Evolutionary conservation across 2,888 invertebrate species (phyloP), one percentile per base, ranked within the genome.

Genomic region (Megamerina dolium): DNA sequence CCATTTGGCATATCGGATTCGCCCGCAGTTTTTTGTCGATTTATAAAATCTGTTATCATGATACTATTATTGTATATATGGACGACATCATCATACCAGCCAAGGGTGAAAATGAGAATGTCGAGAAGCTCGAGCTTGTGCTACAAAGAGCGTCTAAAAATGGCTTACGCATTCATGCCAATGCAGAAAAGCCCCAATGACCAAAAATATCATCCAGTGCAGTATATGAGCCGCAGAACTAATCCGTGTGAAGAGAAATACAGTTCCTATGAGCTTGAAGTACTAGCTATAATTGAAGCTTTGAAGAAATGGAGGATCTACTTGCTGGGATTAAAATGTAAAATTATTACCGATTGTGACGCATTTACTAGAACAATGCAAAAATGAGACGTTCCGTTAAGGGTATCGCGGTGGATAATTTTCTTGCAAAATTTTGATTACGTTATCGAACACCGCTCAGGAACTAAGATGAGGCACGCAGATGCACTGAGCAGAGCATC

Each of bases 361-460:
- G 49, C 51, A 1, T 51, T 53, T 9, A 17, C 41, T 2, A 43
- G 41, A 27, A 50, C 53, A 8, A 37, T 52, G 20, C 36, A 38
- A 3, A 52, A 47, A n/a, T 41, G 21, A 36, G 52, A 54, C 21
- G 26, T 50, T 29, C 40, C 40, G 8, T 30, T 45, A n/a, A 35
- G 48, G 40, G 47, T 58, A 3, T 48, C 54, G 5, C 40, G 52
- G 16, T 55, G 54, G 54, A 48, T 44, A 1, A 18, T 55, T 26
- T 39, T 51, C 20, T 14, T 58, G 3, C 40, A 54, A 37, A 52
- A 58, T n/a, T 58, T 45, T 14, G 38, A 50, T 19, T 56, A 53
- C 36, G 45, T 29, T n/a, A 45, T 51, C 16, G 51, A 55, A 32
- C 53, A 57, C 36, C 32, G 32, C 10, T n/a, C n/a, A n/a, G n/a